Evolutionary conservation across 1,140 invertebrate species (phyloP).

Genomic region (Eupristina koningsbergeri): DNA sequence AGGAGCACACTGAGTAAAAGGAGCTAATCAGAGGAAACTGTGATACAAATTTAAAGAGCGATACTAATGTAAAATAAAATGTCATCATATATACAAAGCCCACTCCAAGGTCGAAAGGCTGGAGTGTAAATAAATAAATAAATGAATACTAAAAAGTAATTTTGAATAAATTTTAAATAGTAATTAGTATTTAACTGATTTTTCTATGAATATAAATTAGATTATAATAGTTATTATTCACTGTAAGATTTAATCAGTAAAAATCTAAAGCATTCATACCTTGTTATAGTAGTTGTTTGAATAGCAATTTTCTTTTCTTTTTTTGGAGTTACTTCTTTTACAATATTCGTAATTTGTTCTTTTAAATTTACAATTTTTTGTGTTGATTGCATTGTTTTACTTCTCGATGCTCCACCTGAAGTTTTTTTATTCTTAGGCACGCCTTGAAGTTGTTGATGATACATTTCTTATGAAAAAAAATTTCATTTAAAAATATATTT

Average conservation of each 20-base stretch:
- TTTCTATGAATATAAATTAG: too few species aligned
- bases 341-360: conserved; percentile 68
- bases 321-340: conserved; percentile 66
- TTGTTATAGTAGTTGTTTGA: conserved; percentile 61
- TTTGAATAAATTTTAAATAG: too few species aligned
- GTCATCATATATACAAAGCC: too few species aligned
- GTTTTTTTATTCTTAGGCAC: conserved; percentile 76
- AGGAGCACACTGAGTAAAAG: too few species aligned
- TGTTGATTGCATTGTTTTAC: conserved; percentile 62
- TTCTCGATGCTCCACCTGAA: conserved; percentile 66
- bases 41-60: too few species aligned
- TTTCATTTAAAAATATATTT: not conserved
- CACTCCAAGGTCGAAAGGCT: too few species aligned
- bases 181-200: too few species aligned
- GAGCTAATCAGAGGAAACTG: too few species aligned
- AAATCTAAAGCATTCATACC: conserved; percentile 37
- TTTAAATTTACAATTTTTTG: conserved; percentile 62
- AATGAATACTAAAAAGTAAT: too few species aligned
- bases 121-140: too few species aligned
- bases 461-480: conserved; percentile 66
- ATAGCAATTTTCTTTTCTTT: conserved; percentile 64
- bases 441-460: conserved; percentile 79
- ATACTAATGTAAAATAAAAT: too few species aligned
- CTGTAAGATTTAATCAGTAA: not conserved
- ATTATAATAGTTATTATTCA: too few species aligned